phyloP scores from a whole-genome alignment of 2,113 vertebrate genomes.

The Rhinogobius similis region DNA sequence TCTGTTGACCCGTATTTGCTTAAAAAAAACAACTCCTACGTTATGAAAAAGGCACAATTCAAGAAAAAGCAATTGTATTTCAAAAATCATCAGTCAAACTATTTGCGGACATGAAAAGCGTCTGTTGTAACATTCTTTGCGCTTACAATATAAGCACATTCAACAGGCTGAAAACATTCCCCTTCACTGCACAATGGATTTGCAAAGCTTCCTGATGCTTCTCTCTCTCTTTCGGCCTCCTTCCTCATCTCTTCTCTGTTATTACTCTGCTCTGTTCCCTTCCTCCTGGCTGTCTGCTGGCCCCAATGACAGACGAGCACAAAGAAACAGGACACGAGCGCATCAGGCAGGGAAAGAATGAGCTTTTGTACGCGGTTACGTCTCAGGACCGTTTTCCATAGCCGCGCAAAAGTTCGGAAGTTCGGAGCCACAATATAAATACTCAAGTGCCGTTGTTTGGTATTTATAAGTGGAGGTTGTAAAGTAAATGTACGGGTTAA shows the following conservation, averaged over 20 bases:
- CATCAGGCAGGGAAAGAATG: conserved; percentile 39
- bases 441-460: neutral
- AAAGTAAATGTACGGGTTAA: neutral
- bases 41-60: no score
- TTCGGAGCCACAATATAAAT: neutral
- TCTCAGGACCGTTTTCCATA: conserved; percentile 11
- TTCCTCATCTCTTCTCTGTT: conserved; percentile 40
- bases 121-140: neutral
- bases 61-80: no score
- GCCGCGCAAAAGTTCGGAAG: conserved; percentile 7
- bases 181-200: conserved; percentile 30
- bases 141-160: neutral
- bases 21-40: no score
- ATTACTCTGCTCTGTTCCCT: conserved; percentile 45
- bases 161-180: conserved; percentile 36
- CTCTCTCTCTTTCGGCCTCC: conserved; percentile 21
- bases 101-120: neutral
- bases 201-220: conserved; percentile 18
- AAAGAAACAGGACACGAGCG: conserved; percentile 49
- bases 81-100: no score
- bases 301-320: conserved; percentile 57
- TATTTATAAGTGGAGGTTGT: neutral
- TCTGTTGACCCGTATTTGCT: no score
- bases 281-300: conserved; percentile 62
- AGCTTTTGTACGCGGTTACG: conserved; percentile 30